Evolutionary conservation across 2,888 invertebrate species (phyloP), one percentile per base, ranked within the genome.

Genomic region (Phania funesta): DNA sequence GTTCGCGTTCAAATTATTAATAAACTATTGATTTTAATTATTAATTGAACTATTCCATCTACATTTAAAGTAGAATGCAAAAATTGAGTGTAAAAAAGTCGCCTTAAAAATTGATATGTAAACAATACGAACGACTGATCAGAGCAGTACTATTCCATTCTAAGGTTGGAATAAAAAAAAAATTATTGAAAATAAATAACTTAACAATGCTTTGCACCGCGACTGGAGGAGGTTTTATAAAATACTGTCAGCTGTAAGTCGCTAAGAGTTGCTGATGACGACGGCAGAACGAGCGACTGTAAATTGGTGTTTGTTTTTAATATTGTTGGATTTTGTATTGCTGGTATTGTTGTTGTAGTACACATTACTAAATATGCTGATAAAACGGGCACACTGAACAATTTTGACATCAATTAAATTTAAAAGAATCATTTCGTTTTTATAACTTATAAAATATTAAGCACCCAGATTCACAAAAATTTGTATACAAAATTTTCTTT

Each of bases 221-320:
- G 48, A 58, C 64, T 64, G 48, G 26, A 41, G 35, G 22, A 58
- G 67, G 71, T 71, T 48, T 46, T n/a, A 50, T 73, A 48, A 76
- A 82, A 58, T 46, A 58, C 52, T 78, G 80, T 32, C 80, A 48
- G 46, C 54, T 75, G 11, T 56, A 76, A 75, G 50, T 80, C 48
- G 65, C 20, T 71, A 50, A 64, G 38, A 71, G 35, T 41, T 71
- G 52, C 26, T 68, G 32, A 35, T 54, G 60, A 73, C 68, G 68
- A 54, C 41, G 67, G 54, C 62, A 54, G 35, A 54, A 32, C 26
- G 35, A 54, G 24, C 26, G 24, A 68, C 32, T 56, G n/a, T 50
- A 48, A 67, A 48, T 6, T 68, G 29, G 11, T 76, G 64, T 75
- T 78, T 67, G 16, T 32, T 71, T 62, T 80, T 9, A 50, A 50